Conservation (phyloP, 2,888 invertebrate genomes). For the Atherix ibis region DNA sequence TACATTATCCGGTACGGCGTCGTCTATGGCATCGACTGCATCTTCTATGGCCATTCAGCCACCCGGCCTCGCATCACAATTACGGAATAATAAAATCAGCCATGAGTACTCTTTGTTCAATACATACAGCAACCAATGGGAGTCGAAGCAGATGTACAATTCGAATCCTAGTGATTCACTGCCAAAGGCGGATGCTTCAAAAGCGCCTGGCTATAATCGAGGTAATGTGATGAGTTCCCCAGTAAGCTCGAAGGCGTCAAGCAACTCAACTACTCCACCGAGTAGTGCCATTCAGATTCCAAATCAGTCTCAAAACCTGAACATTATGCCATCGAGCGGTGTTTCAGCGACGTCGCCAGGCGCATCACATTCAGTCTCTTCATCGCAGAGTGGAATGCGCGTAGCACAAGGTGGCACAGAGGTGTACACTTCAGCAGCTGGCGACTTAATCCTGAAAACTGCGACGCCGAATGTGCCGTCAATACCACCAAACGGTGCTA, state of each 20-base stretch:
- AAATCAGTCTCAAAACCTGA: constrained; percentile 13
- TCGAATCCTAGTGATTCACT: constrained; percentile 33
- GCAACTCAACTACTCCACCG: constrained; percentile 39
- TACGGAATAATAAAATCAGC: constrained; percentile 24
- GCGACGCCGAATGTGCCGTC: constrained; percentile 11
- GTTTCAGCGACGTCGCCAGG: constrained; percentile 13
- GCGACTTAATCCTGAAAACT: constrained; percentile 13
- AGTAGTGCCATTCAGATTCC: constrained; percentile 17
- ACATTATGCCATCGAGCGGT: constrained; percentile 14
- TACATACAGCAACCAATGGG: constrained; percentile 36
- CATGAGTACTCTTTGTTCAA: constrained; percentile 78
- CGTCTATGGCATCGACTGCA: constrained; percentile 9
- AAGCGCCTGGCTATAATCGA: constrained; percentile 75
- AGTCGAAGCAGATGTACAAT: constrained; percentile 33
- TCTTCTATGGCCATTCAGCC: constrained; percentile 17
- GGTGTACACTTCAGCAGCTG: constrained; percentile 13
- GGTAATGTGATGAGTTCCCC: constrained; percentile 65
- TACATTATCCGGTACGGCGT: constrained; percentile 24
- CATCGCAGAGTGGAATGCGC: constrained; percentile 1
- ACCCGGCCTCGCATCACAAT: constrained; percentile 18
- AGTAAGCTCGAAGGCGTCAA: constrained; percentile 45
- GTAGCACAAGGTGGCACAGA: constrained; percentile 11
- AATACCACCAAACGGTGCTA: constrained; percentile 16
- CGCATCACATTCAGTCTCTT: constrained; percentile 4
- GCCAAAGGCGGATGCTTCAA: constrained; percentile 63